Conservation (phyloP, 1,140 invertebrate species). For the Hypsibius dujardini region DNA sequence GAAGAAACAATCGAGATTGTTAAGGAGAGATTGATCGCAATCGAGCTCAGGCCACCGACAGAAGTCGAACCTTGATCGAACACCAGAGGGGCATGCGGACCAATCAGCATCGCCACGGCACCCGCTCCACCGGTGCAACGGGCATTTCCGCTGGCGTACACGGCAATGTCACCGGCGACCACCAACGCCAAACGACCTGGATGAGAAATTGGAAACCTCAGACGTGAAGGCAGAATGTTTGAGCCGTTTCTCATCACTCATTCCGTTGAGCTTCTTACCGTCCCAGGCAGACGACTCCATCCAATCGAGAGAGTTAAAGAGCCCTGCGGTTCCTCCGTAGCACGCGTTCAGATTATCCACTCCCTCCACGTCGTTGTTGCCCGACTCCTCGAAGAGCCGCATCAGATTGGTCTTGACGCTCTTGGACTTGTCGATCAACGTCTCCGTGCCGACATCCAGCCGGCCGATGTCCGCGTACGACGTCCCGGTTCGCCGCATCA, state of each 20-base stretch:
- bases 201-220: not conserved
- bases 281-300: slow-evolving; percentile 90
- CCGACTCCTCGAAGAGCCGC: slow-evolving; percentile 69
- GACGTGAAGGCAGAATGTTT: not conserved
- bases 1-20: slow-evolving; percentile 15
- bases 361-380: slow-evolving; percentile 80
- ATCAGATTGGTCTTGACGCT: slow-evolving; percentile 90
- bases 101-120: slow-evolving; percentile 85
- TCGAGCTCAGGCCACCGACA: slow-evolving; percentile 18
- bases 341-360: slow-evolving; percentile 95
- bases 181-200: slow-evolving; percentile 64
- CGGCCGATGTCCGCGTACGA: slow-evolving; percentile 64
- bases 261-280: too few relatives aligned
- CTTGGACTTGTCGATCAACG: slow-evolving; percentile 94
- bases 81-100: slow-evolving; percentile 72
- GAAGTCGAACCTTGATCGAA: slow-evolving; percentile 62
- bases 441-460: slow-evolving; percentile 93
- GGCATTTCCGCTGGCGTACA: slow-evolving; percentile 77
- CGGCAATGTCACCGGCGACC: slow-evolving; percentile 82
- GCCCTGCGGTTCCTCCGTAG: slow-evolving; percentile 88
- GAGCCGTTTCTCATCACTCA: slow-evolving; percentile 17
- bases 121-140: slow-evolving; percentile 92
- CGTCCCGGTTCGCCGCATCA: slow-evolving; percentile 35
- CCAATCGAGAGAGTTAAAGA: slow-evolving; percentile 91
- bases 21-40: not conserved